These are phyloP conservation scores for Microctonus brassicae DNA, from an alignment of 2,888 invertebrate species.

Conservation along the genomic window DNA sequence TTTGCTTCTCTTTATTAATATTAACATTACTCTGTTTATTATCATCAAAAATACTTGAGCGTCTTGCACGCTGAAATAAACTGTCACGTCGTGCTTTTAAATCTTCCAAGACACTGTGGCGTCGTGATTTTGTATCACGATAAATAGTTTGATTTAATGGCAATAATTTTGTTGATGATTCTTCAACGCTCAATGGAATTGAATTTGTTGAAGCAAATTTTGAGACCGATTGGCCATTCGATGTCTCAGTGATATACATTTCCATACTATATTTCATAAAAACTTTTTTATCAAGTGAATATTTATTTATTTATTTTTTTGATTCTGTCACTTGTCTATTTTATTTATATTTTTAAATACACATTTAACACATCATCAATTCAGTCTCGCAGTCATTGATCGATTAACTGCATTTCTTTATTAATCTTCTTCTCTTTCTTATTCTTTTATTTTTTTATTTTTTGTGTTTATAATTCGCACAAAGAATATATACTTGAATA, in stretches of 20 bases:
- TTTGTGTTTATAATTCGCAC: too few relatives aligned
- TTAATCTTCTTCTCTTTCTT: background rate
- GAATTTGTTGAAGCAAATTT: constrained; percentile 66
- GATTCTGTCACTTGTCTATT: too few relatives aligned
- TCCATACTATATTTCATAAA: constrained; percentile 49
- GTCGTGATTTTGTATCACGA: constrained; percentile 57
- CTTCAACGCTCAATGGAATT: constrained; percentile 62
- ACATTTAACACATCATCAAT: too few relatives aligned
- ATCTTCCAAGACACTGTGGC: constrained; percentile 68
- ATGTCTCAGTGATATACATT: constrained; percentile 63
- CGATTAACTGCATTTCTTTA: background rate
- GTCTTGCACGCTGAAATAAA: constrained; percentile 59
- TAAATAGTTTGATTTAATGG: constrained; percentile 47
- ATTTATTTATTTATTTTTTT: background rate
- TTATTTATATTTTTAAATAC: too few relatives aligned
- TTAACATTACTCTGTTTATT: constrained; percentile 52
- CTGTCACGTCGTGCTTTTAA: constrained; percentile 63
- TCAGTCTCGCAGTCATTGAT: too few relatives aligned
- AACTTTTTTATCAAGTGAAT: background rate
- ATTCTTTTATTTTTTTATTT: background rate
- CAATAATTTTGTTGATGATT: constrained; percentile 38
- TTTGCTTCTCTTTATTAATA: constrained; percentile 48
- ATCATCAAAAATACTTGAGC: constrained; percentile 60
- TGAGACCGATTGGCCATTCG: constrained; percentile 51
- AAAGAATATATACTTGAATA: background rate